Evolutionary conservation across 2,113 vertebrate genomes (phyloP), one percentile per base, ranked within the genome.

Genomic region (Ptilonorhynchus violaceus): DNA sequence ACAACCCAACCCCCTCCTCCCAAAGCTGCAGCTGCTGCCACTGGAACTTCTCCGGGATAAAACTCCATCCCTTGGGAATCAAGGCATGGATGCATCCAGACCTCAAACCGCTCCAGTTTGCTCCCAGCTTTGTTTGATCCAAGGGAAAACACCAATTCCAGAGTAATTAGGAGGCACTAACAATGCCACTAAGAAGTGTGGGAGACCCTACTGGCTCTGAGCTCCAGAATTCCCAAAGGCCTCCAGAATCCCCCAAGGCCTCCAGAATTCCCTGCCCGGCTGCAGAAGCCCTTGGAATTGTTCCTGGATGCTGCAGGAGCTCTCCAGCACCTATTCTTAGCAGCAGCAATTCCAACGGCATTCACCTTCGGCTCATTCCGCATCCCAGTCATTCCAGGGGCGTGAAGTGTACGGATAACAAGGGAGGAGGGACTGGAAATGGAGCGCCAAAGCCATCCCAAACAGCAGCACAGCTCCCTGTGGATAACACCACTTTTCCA

Each of bases 371-470:
- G 63, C 50, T 64, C 28, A 66, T 44, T 42, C n/a, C 5, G 9
- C 2, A 0, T 28, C 59, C 69, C 62, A 73, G 35, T 2, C 4
- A 1, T 21, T 52, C 41, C 11, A 10, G 7, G 31, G 47, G 82
- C 1, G 20, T 0, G 1, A 10, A 68, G 23, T 0, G 8, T 2
- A 4, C 0, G 7, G 82, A 13, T 11, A 39, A 35, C 4, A 4
- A 60, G 82, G 68, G 11, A 52, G 31, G 81, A 76, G n/a, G 62
- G 62, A 3, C 21, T 10, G 52, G 46, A 13, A 23, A 30, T 0
- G 2, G 60, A n/a, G 35, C 1, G 28, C 17, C 2, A 2, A 35
- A 27, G 35, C 2, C 10, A 15, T 9, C 47, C 75, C 0, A 9
- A 56, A 11, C 0, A 2, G 44, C 55, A 56, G 67, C 8, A 3